These are phyloP conservation scores for Cryptophagus acutangulus DNA, from an alignment of 2,888 invertebrate genomes.

Conservation along the genomic window DNA sequence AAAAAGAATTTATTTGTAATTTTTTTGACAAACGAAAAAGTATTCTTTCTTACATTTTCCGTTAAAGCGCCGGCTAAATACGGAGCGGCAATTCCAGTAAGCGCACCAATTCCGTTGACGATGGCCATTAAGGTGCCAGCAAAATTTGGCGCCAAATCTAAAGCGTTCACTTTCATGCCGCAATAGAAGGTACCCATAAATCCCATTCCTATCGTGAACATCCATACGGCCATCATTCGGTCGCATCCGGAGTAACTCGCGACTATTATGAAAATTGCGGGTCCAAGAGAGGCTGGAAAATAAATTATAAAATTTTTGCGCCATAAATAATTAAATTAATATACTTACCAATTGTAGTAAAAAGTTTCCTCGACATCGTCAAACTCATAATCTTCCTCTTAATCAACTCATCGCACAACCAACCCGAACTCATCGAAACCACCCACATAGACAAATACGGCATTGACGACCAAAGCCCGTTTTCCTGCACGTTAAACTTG, in stretches of 20 bases:
- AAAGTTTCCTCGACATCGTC: constrained; percentile 57
- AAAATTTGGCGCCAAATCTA: constrained; percentile 59
- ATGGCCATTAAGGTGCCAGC: constrained; percentile 59
- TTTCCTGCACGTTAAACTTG: constrained; percentile 60
- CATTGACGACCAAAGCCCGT: constrained; percentile 58
- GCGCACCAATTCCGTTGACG: constrained; percentile 56
- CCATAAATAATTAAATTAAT: not conserved
- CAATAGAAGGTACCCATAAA: constrained; percentile 65
- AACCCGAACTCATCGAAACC: constrained; percentile 59
- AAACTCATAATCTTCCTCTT: constrained; percentile 54
- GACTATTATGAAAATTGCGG: constrained; percentile 57
- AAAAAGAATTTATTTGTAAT: constrained; percentile 15
- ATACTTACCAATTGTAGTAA: constrained; percentile 63
- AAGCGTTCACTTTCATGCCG: constrained; percentile 58
- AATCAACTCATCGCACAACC: constrained; percentile 65
- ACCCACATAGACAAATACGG: constrained; percentile 66
- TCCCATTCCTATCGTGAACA: constrained; percentile 59
- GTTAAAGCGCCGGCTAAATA: constrained; percentile 56
- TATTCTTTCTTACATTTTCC: constrained; percentile 57
- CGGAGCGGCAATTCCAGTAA: constrained; percentile 58
- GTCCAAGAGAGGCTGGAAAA: constrained; percentile 55
- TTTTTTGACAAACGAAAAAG: not conserved
- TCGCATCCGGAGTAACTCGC: constrained; percentile 62
- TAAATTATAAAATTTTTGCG: not conserved
- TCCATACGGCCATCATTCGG: constrained; percentile 47